Base-by-base conservation (phyloP, 1,140 invertebrate species). In the Drosophila arawakana region DNA sequence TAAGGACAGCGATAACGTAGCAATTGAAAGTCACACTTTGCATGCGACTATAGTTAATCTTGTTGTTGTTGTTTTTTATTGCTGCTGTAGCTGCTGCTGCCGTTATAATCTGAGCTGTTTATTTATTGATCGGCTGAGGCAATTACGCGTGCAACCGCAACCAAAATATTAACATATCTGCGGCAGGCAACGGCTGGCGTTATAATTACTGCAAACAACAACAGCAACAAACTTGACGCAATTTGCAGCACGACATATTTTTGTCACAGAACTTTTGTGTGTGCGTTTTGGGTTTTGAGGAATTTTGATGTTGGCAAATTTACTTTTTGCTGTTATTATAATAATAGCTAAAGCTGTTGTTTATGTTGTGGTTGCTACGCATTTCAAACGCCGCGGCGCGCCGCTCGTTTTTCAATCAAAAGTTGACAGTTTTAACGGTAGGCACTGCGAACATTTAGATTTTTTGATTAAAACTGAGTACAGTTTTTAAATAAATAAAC, bases 21-120 rank as follows among this genome's bases (percentile, higher is more conserved):
- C 73, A 73, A 79, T 79, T 73, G 82, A 81, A 81, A 88, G 80
- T 69, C 80, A 74, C 84, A 86, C 82, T 86, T 79, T 73, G 68
- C 72, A 66, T 81, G 41, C n/a, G 39, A 47, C 30, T 67, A 46
- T 44, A 18, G 25, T 43, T 52, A 21, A 37, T 62, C 43, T 34
- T 57, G 41, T 37, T 41, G 10, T 41, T 47, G 47, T 37, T 59
- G 54, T 30, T 30, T 62, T 50, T 34, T 57, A 34, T 37, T 41
- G 10, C 34, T 47, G 47, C 7, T 47, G 59, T 25, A 43, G 69
- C 9, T 49, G 59, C 30, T 43, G 68, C 8, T 46, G 30, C 57
- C 50, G 50, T 5, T 72, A 61, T 11, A 76, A 81, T 58, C 68
- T 67, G 72, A 80, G 77, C 81, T 83, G 68, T 83, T 84, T 84